A percentile compares a stretch with the other conserved stretches of the same genome.
These are phyloP conservation scores for Megaceryle torquata DNA, from an alignment of 2,113 vertebrate genomes.

Conservation along the genomic window DNA sequence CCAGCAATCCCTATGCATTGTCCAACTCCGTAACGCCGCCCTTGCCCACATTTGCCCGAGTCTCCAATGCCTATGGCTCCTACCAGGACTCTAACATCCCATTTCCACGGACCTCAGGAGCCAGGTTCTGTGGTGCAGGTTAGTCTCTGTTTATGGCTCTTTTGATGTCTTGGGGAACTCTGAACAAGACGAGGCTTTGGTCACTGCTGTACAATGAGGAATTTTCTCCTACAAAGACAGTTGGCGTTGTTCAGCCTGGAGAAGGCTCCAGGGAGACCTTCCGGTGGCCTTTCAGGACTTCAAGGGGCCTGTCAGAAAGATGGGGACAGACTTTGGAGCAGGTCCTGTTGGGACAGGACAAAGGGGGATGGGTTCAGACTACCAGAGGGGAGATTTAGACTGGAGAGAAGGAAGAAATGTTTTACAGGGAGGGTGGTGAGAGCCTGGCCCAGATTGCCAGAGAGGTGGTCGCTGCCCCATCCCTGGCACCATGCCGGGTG, in stretches of 20 bases:
- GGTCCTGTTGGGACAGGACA: too few species aligned
- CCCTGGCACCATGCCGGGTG: too few species aligned
- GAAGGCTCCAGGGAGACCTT: too few species aligned
- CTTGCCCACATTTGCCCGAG: conserved; percentile 89
- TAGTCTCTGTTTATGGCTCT: not conserved
- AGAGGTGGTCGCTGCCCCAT: too few species aligned
- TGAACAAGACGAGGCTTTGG: not conserved
- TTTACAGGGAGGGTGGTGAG: too few species aligned
- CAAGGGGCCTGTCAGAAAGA: too few species aligned
- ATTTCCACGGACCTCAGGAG: conserved; percentile 95
- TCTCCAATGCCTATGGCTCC: conserved; percentile 93
- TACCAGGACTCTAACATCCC: conserved; percentile 99
- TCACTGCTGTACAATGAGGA: not conserved
- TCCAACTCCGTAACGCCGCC: conserved; percentile 87
- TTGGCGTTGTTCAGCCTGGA: not conserved
- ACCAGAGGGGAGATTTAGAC: too few species aligned
- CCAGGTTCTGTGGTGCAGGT: conserved; percentile 96
- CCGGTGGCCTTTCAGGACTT: too few species aligned
- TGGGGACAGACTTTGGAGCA: too few species aligned
- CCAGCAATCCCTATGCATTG: conserved; percentile 84
- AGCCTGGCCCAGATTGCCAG: too few species aligned
- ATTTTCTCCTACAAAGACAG: not conserved
- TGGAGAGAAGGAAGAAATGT: too few species aligned
- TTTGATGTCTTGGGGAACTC: not conserved
- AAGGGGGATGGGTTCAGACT: too few species aligned